A percentile compares a stretch with the other conserved stretches of the same genome.
These are phyloP conservation scores for Rhimphoctona megacephalus DNA, from an alignment of 2,888 invertebrate genomes.

Conservation along the genomic window DNA sequence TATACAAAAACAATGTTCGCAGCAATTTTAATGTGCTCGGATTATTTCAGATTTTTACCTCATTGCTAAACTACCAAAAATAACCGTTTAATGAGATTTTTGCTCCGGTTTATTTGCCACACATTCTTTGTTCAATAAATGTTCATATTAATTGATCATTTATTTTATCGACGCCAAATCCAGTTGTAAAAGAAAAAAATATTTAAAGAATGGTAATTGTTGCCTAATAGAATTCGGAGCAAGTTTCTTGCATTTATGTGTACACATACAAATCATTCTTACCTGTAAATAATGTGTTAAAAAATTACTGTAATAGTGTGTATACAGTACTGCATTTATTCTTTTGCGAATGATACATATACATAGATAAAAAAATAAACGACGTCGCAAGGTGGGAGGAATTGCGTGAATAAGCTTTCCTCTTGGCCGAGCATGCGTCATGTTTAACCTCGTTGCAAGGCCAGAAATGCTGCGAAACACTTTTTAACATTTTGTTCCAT, in stretches of 20 bases:
- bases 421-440: constrained; percentile 50
- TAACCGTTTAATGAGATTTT: background rate
- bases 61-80: background rate
- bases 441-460: constrained; percentile 63
- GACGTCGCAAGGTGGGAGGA: constrained; percentile 11
- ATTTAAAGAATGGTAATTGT: background rate
- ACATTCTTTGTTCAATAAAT: background rate
- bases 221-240: background rate
- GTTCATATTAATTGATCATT: background rate
- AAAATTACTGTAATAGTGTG: background rate
- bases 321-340: background rate
- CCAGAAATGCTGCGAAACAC: constrained; percentile 52
- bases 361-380: constrained; percentile 29
- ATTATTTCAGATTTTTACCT: background rate
- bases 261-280: background rate
- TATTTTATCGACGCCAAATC: background rate
- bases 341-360: constrained; percentile 6
- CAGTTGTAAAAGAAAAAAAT: background rate
- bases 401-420: constrained; percentile 61
- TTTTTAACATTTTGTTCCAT: constrained; percentile 36
- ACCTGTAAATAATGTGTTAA: background rate
- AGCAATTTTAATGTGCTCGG: too few relatives aligned
- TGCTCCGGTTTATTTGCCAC: background rate
- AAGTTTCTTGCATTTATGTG: background rate
- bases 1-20: too few relatives aligned